A percentile compares a stretch with the other conserved stretches of the same genome.
phyloP scores from a whole-genome alignment of 1,140 invertebrate species.

The Babylonia areolata region DNA sequence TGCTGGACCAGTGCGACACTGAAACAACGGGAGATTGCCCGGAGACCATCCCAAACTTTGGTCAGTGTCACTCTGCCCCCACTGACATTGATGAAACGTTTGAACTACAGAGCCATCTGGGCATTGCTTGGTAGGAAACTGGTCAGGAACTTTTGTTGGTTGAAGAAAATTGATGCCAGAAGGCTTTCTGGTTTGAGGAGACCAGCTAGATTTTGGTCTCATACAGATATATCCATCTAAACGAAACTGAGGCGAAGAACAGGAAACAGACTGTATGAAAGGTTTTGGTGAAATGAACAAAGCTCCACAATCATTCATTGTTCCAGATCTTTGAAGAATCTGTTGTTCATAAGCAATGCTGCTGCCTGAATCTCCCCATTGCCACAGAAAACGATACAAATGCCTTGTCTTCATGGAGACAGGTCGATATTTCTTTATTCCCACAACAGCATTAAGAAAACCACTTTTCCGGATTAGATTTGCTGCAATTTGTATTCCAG shows the following conservation, averaged over 20 bases:
- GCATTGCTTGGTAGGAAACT: slow-evolving; percentile 23
- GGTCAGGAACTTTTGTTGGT: background rate
- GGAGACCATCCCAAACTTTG: background rate
- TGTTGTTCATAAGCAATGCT: slow-evolving; percentile 17
- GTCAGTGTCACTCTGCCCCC: background rate
- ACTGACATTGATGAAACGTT: slow-evolving; percentile 16
- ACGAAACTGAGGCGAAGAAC: background rate
- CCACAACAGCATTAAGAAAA: background rate
- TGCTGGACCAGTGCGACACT: background rate
- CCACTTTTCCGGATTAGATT: slow-evolving; percentile 4
- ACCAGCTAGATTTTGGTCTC: background rate
- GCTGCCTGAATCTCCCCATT: slow-evolving; percentile 22
- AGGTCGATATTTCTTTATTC: background rate
- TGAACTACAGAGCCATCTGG: slow-evolving; percentile 24
- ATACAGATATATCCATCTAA: slow-evolving; percentile 12
- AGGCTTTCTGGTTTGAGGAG: background rate
- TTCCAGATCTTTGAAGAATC: background rate
- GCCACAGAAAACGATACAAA: slow-evolving; percentile 26
- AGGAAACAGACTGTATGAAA: background rate
- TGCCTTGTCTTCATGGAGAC: background rate
- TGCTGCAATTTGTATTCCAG: background rate
- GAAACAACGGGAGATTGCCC: background rate
- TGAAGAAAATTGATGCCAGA: background rate
- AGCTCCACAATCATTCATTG: background rate
- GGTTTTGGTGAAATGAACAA: background rate